phyloP scores from a whole-genome alignment of 2,113 vertebrate genomes.

The Platycercus adscitus region DNA sequence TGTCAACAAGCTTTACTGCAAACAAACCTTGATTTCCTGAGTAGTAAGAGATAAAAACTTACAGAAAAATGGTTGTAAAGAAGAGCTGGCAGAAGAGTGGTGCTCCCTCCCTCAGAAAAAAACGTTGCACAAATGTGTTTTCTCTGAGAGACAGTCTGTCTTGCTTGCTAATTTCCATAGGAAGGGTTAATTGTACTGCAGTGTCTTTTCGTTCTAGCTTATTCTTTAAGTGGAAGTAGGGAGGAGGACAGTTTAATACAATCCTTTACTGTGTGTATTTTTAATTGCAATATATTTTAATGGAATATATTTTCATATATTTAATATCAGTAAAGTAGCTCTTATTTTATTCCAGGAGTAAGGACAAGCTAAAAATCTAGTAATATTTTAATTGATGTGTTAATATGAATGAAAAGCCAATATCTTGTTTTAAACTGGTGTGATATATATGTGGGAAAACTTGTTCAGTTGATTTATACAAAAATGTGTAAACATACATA shows the following conservation, averaged over 20 bases:
- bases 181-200: not conserved
- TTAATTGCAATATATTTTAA: not conserved
- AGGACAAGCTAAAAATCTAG: not conserved
- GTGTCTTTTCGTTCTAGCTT: not conserved
- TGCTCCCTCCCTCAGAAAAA: not conserved
- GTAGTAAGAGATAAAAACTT: not conserved
- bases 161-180: not conserved
- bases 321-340: not conserved
- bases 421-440: not conserved
- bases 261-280: not conserved
- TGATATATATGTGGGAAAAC: not conserved
- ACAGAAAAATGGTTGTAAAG: not conserved
- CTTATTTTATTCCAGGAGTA: not conserved
- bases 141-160: not conserved
- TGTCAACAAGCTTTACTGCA: not conserved
- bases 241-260: not conserved
- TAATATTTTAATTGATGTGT: not conserved
- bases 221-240: not conserved
- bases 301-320: not conserved
- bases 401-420: not conserved
- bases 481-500: not conserved
- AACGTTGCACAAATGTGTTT: not conserved
- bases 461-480: not conserved
- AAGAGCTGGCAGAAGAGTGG: not conserved
- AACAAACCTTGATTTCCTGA: not conserved